Evolutionary conservation across 2,113 vertebrate genomes (phyloP).

Genomic region (Pandion haliaetus): DNA sequence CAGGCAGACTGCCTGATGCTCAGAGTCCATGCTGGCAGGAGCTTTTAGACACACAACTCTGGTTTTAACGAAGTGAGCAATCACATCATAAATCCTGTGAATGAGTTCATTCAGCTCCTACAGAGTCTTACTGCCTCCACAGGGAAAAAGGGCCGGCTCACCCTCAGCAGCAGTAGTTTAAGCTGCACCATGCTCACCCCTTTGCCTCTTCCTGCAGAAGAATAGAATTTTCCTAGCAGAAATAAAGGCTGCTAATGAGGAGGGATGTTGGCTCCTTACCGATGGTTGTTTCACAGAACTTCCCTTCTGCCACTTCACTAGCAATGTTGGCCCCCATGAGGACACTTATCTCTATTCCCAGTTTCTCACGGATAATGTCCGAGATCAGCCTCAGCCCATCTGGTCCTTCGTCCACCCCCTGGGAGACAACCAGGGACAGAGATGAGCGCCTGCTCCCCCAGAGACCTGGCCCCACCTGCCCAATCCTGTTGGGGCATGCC

Average conservation of each 20-base stretch:
- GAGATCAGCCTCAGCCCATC: slow-evolving; percentile 94
- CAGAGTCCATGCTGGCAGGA: background rate
- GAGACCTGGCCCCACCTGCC: background rate
- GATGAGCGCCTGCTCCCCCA: background rate
- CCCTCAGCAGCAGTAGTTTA: background rate
- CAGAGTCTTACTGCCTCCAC: background rate
- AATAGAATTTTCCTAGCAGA: too few species aligned
- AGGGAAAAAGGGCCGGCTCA: background rate
- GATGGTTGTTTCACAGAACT: slow-evolving; percentile 98
- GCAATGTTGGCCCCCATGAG: slow-evolving; percentile 98
- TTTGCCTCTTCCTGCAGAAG: background rate
- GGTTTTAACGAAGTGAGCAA: background rate
- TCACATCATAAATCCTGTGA: background rate
- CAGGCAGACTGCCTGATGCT: background rate
- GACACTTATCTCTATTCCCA: slow-evolving; percentile 88
- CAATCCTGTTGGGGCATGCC: too few species aligned
- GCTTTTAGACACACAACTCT: background rate
- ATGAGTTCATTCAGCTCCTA: background rate
- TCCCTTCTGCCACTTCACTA: slow-evolving; percentile 92
- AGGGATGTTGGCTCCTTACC: slow-evolving; percentile 71
- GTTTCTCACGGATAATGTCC: slow-evolving; percentile 85
- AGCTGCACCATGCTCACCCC: background rate
- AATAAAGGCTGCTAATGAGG: background rate
- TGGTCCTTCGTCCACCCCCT: slow-evolving; percentile 93
- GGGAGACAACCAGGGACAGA: background rate